Conservation (phyloP, 2,888 invertebrate genomes). For the Drosophila mimica region DNA sequence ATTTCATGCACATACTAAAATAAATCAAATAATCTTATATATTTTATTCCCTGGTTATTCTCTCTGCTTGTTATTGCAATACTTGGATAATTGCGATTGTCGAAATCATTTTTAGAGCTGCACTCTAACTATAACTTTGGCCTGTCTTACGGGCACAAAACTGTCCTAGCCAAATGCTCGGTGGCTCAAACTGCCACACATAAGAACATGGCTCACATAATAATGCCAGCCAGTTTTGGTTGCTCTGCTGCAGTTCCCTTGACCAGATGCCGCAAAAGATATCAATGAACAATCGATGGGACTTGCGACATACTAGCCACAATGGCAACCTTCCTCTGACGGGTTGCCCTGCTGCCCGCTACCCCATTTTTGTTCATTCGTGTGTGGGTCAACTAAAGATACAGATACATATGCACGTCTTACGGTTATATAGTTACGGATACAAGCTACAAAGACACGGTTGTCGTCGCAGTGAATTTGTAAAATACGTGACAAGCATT, state of each 20-base stretch:
- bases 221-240: conserved; percentile 40
- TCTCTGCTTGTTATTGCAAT: not conserved
- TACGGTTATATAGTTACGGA: conserved; percentile 34
- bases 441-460: conserved; percentile 56
- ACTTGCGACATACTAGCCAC: conserved; percentile 52
- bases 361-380: conserved; percentile 5
- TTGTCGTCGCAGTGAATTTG: conserved; percentile 78
- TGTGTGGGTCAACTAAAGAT: conserved; percentile 33
- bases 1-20: conserved; percentile 28
- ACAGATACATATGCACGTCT: conserved; percentile 60
- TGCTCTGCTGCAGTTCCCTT: conserved; percentile 30
- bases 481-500: conserved; percentile 80
- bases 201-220: conserved; percentile 65
- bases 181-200: conserved; percentile 48
- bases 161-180: conserved; percentile 51
- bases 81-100: conserved; percentile 17
- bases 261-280: conserved; percentile 62
- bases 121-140: conserved; percentile 38
- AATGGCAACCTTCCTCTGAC: conserved; percentile 13
- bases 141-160: conserved; percentile 43
- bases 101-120: conserved; percentile 30
- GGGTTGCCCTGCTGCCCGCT: not conserved
- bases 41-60: conserved; percentile 6
- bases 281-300: conserved; percentile 76
- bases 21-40: conserved; percentile 7